Evolutionary conservation across 1,140 invertebrate genomes (phyloP), one percentile per base, ranked within the genome.

Genomic region (Drosophila pruinosa): DNA sequence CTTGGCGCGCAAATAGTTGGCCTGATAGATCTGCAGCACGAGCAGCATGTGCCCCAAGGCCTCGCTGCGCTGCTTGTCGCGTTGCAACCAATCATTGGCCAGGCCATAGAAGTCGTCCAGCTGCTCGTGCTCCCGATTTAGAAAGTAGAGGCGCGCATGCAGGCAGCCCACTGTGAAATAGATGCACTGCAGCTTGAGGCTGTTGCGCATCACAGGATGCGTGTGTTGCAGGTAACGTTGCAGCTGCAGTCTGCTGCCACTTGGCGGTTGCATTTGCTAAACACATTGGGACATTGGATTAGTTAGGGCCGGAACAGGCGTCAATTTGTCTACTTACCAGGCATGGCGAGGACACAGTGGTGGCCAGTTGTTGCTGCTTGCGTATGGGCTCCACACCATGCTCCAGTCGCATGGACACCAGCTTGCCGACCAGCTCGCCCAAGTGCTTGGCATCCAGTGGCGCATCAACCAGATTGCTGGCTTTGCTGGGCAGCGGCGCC

Each of bases 141-240:
- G 63, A 6, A 77, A 90, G 24, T 71, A 43, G 4, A 90, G 53
- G 2, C 89, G 78, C 0, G 89, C 89, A 77, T 81, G 75, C 0
- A 90, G 63, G 10, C 70, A 78, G 4, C 89, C 89, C 5, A 89
- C 34, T 4, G 70, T 38, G 12, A 89, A 89, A 7, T 58, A 78
- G 4, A 71, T 31, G 57, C 74, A 75, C 41, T 81, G 67, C 48
- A 90, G 43, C 48, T 83, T 71, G 0, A 56, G 28, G 17, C 47
- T 65, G 0, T 70, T 7, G 0, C 45, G 45, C 0, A 85, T 2
- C 2, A 22, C 2, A 0, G 56, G 8, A 14, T 61, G 48, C 3
- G 43, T 22, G 1, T 34, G 2, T 2, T 58, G 43, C 4, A 88
- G 1, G n/a, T 79, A 88, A 0, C 62, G 50, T 22, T 77, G 56